These are phyloP conservation scores for Ploceus nigricollis DNA, from an alignment of 2,113 vertebrate genomes.

Conservation along the genomic window DNA sequence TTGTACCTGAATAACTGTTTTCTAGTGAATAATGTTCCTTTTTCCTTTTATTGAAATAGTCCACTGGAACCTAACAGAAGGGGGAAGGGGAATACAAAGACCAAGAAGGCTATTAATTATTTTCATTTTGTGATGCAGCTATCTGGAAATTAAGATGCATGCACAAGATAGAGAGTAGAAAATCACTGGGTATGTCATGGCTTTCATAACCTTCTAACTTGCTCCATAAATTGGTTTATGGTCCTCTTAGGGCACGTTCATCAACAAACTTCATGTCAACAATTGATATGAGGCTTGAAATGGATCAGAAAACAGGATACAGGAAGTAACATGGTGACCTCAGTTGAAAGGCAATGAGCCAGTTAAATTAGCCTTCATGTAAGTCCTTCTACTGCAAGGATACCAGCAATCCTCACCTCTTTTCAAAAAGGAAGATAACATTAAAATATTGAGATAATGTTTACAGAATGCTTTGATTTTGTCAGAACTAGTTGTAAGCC, in stretches of 20 bases:
- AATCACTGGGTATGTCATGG: conserved; percentile 11
- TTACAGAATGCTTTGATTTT: background rate
- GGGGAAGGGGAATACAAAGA: background rate
- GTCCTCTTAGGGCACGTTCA: conserved; percentile 9
- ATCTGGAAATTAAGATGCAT: conserved; percentile 50
- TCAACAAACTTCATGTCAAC: conserved; percentile 44
- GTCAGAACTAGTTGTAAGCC: background rate
- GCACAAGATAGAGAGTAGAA: background rate
- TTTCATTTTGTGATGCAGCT: conserved; percentile 30
- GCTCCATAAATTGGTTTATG: conserved; percentile 48
- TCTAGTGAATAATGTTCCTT: conserved; percentile 62
- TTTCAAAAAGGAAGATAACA: background rate
- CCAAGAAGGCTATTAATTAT: conserved; percentile 25
- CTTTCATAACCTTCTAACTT: conserved; percentile 50
- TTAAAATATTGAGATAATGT: background rate
- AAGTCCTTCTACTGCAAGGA: background rate
- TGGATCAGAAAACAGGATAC: conserved; percentile 37
- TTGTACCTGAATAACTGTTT: conserved; percentile 75
- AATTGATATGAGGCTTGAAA: conserved; percentile 49
- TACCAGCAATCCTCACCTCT: background rate
- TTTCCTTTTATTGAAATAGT: conserved; percentile 51
- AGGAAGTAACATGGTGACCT: conserved; percentile 29
- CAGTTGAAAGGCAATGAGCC: background rate
- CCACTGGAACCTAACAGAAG: conserved; percentile 36
- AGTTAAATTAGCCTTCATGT: background rate